Percentiles rank a stretch among this genome's conserved stretches.
These are phyloP conservation scores for Paralichthys olivaceus DNA, from an alignment of 2,113 vertebrate species.

Conservation along the genomic window DNA sequence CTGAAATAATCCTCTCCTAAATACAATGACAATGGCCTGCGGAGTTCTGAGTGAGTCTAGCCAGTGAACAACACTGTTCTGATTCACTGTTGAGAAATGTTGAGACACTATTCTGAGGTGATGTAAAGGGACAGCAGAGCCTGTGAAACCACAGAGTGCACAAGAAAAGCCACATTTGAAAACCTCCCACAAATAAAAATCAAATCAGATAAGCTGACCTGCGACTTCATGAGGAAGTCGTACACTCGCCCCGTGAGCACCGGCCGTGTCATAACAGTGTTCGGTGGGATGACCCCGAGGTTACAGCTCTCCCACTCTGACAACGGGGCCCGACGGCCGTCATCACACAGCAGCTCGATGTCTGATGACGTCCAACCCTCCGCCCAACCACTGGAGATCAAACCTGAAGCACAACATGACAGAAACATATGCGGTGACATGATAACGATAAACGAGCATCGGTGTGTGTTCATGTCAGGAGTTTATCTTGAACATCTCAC, in stretches of 20 bases:
- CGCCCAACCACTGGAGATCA: conserved; percentile 85
- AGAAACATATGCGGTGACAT: not conserved
- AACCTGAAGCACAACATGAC: conserved; percentile 71
- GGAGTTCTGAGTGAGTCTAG: no score
- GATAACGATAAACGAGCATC: not conserved
- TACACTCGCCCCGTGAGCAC: conserved; percentile 86
- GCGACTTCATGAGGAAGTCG: conserved; percentile 88
- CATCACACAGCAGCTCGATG: conserved; percentile 87
- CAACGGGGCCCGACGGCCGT: conserved; percentile 82
- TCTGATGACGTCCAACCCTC: conserved; percentile 76
- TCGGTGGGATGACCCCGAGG: conserved; percentile 87
- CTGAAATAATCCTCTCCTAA: no score
- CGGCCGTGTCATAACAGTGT: conserved; percentile 87
- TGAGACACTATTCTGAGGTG: no score
- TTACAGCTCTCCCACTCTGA: conserved; percentile 88
- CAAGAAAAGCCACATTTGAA: conserved; percentile 3
- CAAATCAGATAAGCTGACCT: conserved; percentile 76
- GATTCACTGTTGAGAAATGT: no score
- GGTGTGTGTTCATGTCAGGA: not conserved
- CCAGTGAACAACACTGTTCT: no score
- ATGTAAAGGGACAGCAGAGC: no score
- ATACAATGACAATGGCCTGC: no score
- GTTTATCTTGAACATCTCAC: conserved; percentile 73
- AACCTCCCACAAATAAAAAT: not conserved
- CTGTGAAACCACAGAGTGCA: no score